phyloP scores from a whole-genome alignment of 1,140 invertebrate species.

The Drosophila oshimai region DNA sequence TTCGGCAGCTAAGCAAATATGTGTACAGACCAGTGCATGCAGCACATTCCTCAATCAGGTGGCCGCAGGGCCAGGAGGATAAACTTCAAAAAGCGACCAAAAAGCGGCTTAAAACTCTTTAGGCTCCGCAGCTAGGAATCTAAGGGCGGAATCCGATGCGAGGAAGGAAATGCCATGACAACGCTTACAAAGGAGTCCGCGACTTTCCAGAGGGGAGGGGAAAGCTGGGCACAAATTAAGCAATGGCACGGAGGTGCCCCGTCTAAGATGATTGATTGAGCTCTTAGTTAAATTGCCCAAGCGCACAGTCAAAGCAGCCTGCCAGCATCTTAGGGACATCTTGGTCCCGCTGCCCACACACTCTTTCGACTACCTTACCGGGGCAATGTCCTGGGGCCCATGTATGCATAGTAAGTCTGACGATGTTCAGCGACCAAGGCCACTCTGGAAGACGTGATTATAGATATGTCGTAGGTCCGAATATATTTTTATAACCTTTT shows the following conservation, averaged over 20 bases:
- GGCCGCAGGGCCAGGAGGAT: constrained; percentile 31
- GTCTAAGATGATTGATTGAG: constrained; percentile 70
- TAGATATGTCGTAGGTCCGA: too few species aligned
- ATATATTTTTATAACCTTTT: too few species aligned
- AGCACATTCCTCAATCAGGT: constrained; percentile 35
- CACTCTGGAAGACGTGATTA: too few species aligned
- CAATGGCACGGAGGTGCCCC: constrained; percentile 48
- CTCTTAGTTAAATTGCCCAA: constrained; percentile 69
- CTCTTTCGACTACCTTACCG: too few species aligned
- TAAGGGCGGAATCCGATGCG: background rate
- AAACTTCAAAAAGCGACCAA: constrained; percentile 64
- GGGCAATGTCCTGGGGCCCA: too few species aligned
- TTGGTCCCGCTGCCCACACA: too few species aligned
- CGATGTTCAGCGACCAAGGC: too few species aligned
- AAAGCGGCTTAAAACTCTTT: constrained; percentile 70
- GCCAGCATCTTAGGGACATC: too few species aligned
- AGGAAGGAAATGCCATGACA: constrained; percentile 55
- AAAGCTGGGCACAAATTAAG: constrained; percentile 39
- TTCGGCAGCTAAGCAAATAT: constrained; percentile 50
- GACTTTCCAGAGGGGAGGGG: background rate
- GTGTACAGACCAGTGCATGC: constrained; percentile 41
- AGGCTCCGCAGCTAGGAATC: background rate
- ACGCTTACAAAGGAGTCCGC: constrained; percentile 53
- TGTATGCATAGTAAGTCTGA: too few species aligned
- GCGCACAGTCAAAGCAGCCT: too few species aligned